Evolutionary conservation across 1,140 invertebrate species (phyloP).

Genomic region (Zaprionus ornatus): DNA sequence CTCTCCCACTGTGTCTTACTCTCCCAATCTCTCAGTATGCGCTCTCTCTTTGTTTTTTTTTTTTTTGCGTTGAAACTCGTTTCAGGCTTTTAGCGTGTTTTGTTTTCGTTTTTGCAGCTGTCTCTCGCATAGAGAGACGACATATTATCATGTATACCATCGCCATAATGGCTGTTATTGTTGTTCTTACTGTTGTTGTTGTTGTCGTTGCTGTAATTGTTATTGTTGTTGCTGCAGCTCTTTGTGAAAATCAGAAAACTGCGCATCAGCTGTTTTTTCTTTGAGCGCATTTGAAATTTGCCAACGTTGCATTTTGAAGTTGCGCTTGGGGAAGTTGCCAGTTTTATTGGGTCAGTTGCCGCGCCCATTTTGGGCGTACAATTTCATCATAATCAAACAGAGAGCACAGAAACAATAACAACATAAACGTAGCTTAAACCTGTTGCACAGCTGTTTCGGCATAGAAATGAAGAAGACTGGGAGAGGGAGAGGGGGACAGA

Average conservation of each 20-base stretch:
- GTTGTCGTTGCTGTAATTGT: slow-evolving; percentile 36
- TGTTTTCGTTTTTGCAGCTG: slow-evolving; percentile 77
- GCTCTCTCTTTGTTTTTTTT: neutral
- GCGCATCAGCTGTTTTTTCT: slow-evolving; percentile 71
- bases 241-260: slow-evolving; percentile 68
- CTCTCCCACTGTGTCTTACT: neutral
- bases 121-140: slow-evolving; percentile 23
- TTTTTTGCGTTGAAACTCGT: slow-evolving; percentile 49
- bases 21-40: neutral
- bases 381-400: slow-evolving; percentile 41
- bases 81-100: slow-evolving; percentile 64
- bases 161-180: slow-evolving; percentile 19
- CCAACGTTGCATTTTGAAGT: slow-evolving; percentile 56
- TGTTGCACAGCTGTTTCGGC: slow-evolving; percentile 45
- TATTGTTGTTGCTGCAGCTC: slow-evolving; percentile 40
- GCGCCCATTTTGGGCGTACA: slow-evolving; percentile 25
- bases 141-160: slow-evolving; percentile 35
- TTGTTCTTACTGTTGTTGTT: slow-evolving; percentile 20
- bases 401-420: slow-evolving; percentile 4
- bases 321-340: slow-evolving; percentile 13
- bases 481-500: neutral
- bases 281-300: slow-evolving; percentile 45
- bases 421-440: slow-evolving; percentile 24
- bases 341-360: slow-evolving; percentile 65
- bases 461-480: neutral